Base-by-base conservation (phyloP, 2,113 vertebrate species). In the Ardeotis arabs region DNA sequence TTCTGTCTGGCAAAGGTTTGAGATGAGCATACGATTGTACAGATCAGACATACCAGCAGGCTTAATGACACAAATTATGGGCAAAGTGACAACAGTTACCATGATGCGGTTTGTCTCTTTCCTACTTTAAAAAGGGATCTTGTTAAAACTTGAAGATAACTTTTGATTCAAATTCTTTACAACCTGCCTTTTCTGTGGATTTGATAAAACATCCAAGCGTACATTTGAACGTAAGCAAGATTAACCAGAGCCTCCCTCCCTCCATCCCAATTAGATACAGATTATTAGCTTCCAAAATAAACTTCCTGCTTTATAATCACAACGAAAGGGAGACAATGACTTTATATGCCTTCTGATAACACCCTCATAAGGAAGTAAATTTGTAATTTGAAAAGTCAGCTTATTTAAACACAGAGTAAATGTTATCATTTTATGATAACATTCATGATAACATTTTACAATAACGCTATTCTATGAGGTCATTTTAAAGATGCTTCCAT, bases 271-370 rank as follows among this genome's bases (percentile, higher is more conserved):
- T 37, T 63, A 70, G 21, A 92, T n/a, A 80, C 2, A 81, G 92
- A 88, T 72, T 49, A 81, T 33, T 64, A 81, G 84, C 44, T 88
- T 91, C 23, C 52, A 89, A 91, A 96, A 81, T 41, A 84, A 92
- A 52, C 21, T 33, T 49, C 29, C 3, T 69, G 12, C 31, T 82
- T 78, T 64, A 45, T 18, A 84, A 62, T 59, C 39, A 93, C 45
- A 92, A 68, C 75, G 31, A 94, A 91, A 93, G 49, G 0, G 2
- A 75, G 59, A 49, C 18, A 82, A 84, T 16, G 23, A 68, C 63
- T 93, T 87, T 75, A 28, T 31, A 63, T 58, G n/a, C 20, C 37
- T 92, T 78, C 47, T 85, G 50, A 49, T 64, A 95, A 49, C 27
- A 52, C 33, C 8, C 17, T 63, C 45, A 39, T 56, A 79, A 77